These are phyloP conservation scores for Drosophila leontia DNA, from an alignment of 1,140 invertebrate genomes.

Conservation along the genomic window DNA sequence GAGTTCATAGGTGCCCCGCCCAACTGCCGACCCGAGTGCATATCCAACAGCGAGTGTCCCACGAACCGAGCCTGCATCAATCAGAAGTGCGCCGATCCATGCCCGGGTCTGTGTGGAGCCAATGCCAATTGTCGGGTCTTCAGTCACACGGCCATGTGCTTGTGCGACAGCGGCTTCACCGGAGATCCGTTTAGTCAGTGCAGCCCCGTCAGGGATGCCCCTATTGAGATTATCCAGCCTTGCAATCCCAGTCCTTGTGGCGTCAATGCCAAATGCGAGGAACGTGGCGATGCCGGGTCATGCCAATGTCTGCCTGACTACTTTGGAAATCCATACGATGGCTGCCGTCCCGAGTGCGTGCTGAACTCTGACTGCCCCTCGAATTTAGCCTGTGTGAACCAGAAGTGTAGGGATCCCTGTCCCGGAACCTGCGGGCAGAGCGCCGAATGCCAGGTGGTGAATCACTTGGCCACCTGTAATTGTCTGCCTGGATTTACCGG, in stretches of 20 bases:
- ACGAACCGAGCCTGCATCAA: constrained; percentile 91
- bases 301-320: constrained; percentile 91
- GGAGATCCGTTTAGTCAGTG: constrained; percentile 86
- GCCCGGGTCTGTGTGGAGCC: constrained; percentile 68
- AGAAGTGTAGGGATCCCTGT: constrained; percentile 92
- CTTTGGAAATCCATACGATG: constrained; percentile 90
- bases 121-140: constrained; percentile 78
- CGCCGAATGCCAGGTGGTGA: constrained; percentile 89
- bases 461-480: constrained; percentile 90
- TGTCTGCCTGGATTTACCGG: constrained; percentile 89
- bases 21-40: constrained; percentile 92
- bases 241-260: constrained; percentile 88
- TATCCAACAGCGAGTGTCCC: constrained; percentile 92
- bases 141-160: constrained; percentile 85
- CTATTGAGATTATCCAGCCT: constrained; percentile 78
- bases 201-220: constrained; percentile 87
- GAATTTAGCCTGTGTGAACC: constrained; percentile 90
- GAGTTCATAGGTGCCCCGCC: constrained; percentile 92
- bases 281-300: constrained; percentile 87
- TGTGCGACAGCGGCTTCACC: constrained; percentile 86
- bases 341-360: constrained; percentile 91
- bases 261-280: constrained; percentile 92
- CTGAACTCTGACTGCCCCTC: constrained; percentile 90
- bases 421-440: constrained; percentile 90
- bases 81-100: constrained; percentile 86